Conservation (phyloP, 2,797 vertebrate species). For the Apogon talboti region DNA sequence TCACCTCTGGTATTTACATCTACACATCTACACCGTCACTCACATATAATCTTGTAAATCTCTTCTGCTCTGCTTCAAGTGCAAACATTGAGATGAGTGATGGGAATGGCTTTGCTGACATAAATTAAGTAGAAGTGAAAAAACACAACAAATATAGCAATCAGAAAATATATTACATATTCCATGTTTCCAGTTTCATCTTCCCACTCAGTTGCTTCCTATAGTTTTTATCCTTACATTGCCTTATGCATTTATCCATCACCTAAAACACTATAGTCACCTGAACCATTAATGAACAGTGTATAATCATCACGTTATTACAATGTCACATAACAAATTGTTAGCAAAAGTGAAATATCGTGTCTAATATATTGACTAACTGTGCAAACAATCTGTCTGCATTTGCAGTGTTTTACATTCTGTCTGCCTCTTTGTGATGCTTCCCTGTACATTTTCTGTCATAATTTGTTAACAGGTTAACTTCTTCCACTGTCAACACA, state of each 20-base stretch:
- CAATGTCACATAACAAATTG: background rate
- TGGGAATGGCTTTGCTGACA: background rate
- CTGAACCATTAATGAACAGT: background rate
- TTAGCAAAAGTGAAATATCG: constrained; percentile 6
- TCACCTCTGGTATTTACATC: constrained; percentile 20
- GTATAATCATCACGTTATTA: no score
- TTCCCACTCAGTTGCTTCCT: background rate
- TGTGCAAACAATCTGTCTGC: background rate
- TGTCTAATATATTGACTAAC: background rate
- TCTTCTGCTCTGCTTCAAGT: constrained; percentile 14
- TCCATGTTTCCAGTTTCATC: constrained; percentile 15
- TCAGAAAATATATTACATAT: background rate
- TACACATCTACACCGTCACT: constrained; percentile 10
- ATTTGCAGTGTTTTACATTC: constrained; percentile 3
- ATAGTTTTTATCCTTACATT: background rate
- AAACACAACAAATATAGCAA: no score
- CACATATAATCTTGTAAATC: constrained; percentile 10
- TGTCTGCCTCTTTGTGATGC: background rate
- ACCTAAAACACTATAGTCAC: constrained; percentile 13
- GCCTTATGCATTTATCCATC: no score
- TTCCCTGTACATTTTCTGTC: background rate
- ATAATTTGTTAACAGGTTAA: background rate
- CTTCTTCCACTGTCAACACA: constrained; percentile 12
- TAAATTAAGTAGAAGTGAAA: background rate
- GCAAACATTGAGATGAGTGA: background rate